Evolutionary conservation across 1,140 invertebrate genomes (phyloP), one percentile per base, ranked within the genome.

Genomic region (Galleria mellonella): DNA sequence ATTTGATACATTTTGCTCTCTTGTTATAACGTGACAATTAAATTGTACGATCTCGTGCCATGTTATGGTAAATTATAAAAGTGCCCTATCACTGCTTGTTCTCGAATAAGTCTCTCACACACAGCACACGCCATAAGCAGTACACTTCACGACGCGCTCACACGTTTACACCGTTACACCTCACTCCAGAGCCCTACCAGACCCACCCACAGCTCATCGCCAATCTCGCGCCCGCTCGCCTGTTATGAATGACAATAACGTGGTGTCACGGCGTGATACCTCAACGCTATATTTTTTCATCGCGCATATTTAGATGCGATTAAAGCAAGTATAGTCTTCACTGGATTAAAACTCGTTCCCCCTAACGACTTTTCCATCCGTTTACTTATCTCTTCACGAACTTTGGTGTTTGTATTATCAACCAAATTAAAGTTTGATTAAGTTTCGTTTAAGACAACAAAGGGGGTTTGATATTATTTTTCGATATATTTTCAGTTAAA

Each of bases 171-270:
- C 6, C 17, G 17, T 23, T 23, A 23, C 17, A 23, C 17, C 17
- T 23, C 17, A 23, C 17, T 23, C 17, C 6, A 23, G 17, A 6
- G 17, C 2, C 2, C 17, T 23, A 6, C 35, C 9, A 1, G 8
- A 35, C 35, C 11, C 35, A 37, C 35, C 45, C 36, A 28, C 55
- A 42, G 14, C 46, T 55, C 35, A 10, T 48, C 55, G 9, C 44
- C 14, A 37, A 31, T 37, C 49, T 32, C 39, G 48, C 48, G 42
- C 31, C 43, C 49, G 15, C 62, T 52, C 61, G 64, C 69, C 72
- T 77, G 69, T 76, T 81, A 79, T 83, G 79, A 83, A 83, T 82
- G 79, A 83, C 77, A 83, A 83, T 81, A 78, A 66, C 67, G 64
- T 72, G 62, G 61, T 62, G 69, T 69, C 17, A 23, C n/a, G n/a